Conservation (phyloP, 2,888 invertebrate species). For the Lithophane socia region DNA sequence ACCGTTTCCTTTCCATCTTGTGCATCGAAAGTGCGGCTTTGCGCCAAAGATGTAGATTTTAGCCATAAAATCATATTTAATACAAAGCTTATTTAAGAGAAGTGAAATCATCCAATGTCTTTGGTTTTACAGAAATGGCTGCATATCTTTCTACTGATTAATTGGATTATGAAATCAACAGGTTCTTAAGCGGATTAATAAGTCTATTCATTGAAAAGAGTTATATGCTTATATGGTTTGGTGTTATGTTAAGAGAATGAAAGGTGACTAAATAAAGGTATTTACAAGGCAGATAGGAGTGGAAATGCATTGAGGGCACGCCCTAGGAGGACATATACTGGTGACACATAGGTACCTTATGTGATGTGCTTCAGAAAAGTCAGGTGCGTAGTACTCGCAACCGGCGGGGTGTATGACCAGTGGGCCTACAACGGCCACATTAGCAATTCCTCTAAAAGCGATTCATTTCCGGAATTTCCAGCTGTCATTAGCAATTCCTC, state of each 20-base stretch:
- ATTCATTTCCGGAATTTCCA: too few relatives aligned
- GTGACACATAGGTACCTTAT: not conserved
- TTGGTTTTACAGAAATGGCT: conserved; percentile 4
- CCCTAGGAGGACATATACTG: not conserved
- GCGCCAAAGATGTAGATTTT: conserved; percentile 30
- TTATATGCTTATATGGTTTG: not conserved
- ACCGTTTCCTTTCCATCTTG: conserved; percentile 3
- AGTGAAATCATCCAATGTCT: conserved; percentile 42
- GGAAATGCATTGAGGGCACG: not conserved
- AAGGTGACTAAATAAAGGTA: not conserved
- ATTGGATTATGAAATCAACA: conserved; percentile 17
- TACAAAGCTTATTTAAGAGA: conserved; percentile 9
- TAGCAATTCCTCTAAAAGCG: too few relatives aligned
- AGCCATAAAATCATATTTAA: conserved; percentile 22
- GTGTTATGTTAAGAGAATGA: not conserved
- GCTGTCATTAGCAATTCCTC: too few relatives aligned
- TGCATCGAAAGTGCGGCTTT: conserved; percentile 10
- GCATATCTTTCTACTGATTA: conserved; percentile 14
- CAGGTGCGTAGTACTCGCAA: not conserved
- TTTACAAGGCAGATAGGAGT: not conserved
- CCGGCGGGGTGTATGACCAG: too few relatives aligned
- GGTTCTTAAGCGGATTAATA: not conserved
- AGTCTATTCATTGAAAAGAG: not conserved
- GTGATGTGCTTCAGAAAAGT: not conserved
- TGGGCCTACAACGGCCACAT: too few relatives aligned